Evolutionary conservation across 1,140 invertebrate genomes (phyloP), one percentile per base, ranked within the genome.

Genomic region (Hylyphantes graminicola): DNA sequence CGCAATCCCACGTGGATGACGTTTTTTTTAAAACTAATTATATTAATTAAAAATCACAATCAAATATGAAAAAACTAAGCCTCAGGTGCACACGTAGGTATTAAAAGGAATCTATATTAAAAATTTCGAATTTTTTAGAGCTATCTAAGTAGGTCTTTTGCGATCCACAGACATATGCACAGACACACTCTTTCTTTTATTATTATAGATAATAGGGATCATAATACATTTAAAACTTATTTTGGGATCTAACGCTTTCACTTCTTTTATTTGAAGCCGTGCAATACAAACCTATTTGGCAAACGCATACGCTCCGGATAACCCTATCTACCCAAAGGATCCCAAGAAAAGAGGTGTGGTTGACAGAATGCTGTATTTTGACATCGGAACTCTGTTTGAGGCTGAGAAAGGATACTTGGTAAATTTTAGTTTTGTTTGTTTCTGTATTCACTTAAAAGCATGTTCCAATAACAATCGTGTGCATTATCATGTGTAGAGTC

Each of bases 201-300:
- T 19, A 81, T 81, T 70, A 12, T 53, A n/a, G 35, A 7, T 35
- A 59, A 13, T 35, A 68, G 35, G 1, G 17, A 15, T 10, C 12
- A 12, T 59, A 35, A 19, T 61, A n/a, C 2, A 12, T 70, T 73
- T 19, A n/a, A n/a, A 17, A 1, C 13, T 11, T 73, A 73, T 73
- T n/a, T 12, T 17, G 35, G 2, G 7, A n/a, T 21, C 8, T 65
- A 67, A 55, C n/a, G 15, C n/a, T 59, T n/a, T 35, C 81, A 70
- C 19, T 11, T 63, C 3, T 1, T 72, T 82, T 67, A 55, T 35
- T 35, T 35, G 5, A 35, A 86, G 86, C 87, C 88, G 88, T 7
- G 88, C 88, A 12, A 88, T 89, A 8, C 88, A 87, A 86, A 86
- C 86, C 8, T 89, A 89, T 78, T 68, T 89, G 48, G 86, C 87